These are phyloP conservation scores for Lutjanus erythropterus DNA, from an alignment of 2,113 vertebrate species.

Conservation along the genomic window DNA sequence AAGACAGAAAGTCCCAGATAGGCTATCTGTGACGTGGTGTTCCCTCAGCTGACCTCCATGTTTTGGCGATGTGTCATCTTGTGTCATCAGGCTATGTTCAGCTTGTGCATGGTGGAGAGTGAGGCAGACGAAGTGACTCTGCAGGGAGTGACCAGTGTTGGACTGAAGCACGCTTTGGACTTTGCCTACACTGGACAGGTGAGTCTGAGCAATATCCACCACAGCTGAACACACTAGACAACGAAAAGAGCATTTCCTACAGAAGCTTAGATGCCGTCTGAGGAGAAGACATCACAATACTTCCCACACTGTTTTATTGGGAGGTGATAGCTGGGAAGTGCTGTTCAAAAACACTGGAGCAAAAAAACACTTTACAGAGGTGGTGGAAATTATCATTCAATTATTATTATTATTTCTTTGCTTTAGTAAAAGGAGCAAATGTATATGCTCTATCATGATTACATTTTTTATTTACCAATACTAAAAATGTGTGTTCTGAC, in stretches of 20 bases:
- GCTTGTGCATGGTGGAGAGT: conserved; percentile 98
- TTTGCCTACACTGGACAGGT: conserved; percentile 99
- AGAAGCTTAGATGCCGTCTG: neutral
- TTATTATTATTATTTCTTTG: too few relatives aligned
- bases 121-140: conserved; percentile 96
- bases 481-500: too few relatives aligned
- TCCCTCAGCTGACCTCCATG: conserved; percentile 38
- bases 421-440: too few relatives aligned
- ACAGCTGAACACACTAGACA: neutral
- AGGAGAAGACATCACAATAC: neutral
- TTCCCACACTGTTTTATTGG: neutral
- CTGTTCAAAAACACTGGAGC: neutral
- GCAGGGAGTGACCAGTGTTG: conserved; percentile 94
- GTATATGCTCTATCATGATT: too few relatives aligned
- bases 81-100: conserved; percentile 95
- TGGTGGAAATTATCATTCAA: too few relatives aligned
- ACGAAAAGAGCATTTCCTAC: neutral
- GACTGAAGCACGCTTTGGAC: conserved; percentile 95
- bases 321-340: neutral
- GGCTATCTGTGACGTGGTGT: conserved; percentile 18
- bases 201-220: conserved; percentile 48
- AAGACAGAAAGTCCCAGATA: neutral
- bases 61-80: conserved; percentile 54
- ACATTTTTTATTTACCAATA: too few relatives aligned
- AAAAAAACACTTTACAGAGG: neutral